Evolutionary conservation across 2,888 invertebrate species (phyloP).

Genomic region (Cantharis flavilabris): DNA sequence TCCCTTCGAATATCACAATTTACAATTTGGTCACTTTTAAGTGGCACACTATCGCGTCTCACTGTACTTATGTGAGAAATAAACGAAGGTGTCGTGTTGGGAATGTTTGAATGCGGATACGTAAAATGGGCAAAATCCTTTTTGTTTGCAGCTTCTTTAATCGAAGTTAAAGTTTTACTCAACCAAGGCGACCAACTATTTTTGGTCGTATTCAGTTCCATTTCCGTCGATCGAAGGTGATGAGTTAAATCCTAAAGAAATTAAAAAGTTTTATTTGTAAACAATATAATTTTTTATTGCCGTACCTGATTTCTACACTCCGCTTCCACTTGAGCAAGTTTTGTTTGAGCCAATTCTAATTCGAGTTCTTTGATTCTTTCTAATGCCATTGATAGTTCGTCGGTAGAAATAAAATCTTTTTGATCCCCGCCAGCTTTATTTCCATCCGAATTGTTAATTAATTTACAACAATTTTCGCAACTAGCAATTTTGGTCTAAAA

Average conservation of each 20-base stretch:
- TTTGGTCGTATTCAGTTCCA: conserved; percentile 73
- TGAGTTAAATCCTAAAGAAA: conserved; percentile 80
- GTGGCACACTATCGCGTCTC: conserved; percentile 59
- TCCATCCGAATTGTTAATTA: conserved; percentile 27
- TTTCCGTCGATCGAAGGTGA: conserved; percentile 79
- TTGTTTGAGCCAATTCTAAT: conserved; percentile 94
- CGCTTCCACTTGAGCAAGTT: conserved; percentile 94
- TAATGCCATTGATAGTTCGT: conserved; percentile 59
- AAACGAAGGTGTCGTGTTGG: conserved; percentile 48
- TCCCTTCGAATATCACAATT: conserved; percentile 45
- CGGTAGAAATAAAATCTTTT: conserved; percentile 28
- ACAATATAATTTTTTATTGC: not conserved
- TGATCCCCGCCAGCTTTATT: conserved; percentile 11
- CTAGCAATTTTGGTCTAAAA: conserved; percentile 60
- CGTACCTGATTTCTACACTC: conserved; percentile 90
- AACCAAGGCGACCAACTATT: conserved; percentile 92
- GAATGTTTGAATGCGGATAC: conserved; percentile 44
- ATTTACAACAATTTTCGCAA: conserved; percentile 59
- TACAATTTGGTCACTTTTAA: conserved; percentile 42
- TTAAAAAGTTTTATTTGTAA: not conserved
- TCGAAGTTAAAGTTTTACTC: conserved; percentile 84
- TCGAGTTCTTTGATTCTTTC: conserved; percentile 87
- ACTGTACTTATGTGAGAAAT: conserved; percentile 53
- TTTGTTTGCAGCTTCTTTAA: conserved; percentile 74
- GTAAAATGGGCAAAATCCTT: conserved; percentile 52